Percentiles rank a stretch among this genome's conserved stretches.
These are phyloP conservation scores for Mimachlamys varia DNA, from an alignment of 2,888 invertebrate genomes.

Conservation along the genomic window DNA sequence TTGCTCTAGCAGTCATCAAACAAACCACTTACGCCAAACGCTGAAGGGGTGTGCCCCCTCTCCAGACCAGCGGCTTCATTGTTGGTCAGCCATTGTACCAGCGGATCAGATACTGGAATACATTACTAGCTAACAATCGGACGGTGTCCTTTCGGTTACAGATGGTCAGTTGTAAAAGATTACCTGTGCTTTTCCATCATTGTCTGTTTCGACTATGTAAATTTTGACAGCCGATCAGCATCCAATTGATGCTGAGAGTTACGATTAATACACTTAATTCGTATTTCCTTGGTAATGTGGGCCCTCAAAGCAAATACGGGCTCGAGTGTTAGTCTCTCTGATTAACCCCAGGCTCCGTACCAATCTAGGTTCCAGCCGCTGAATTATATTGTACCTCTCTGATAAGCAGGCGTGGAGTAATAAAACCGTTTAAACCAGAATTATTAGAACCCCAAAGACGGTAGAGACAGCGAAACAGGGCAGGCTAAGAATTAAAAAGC, in stretches of 20 bases:
- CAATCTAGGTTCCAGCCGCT: not conserved
- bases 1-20: not conserved
- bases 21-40: constrained; percentile 30
- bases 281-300: constrained; percentile 22
- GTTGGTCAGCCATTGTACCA: not conserved
- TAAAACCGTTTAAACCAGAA: not conserved
- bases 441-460: not conserved
- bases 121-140: not conserved
- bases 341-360: not conserved
- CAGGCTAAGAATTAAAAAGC: no score
- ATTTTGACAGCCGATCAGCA: constrained; percentile 11
- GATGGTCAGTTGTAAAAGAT: constrained; percentile 31
- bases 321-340: not conserved
- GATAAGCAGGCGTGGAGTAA: not conserved
- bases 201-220: constrained; percentile 27
- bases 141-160: not conserved
- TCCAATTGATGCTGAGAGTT: not conserved
- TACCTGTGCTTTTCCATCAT: not conserved
- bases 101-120: not conserved
- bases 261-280: constrained; percentile 28
- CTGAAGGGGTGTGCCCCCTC: constrained; percentile 5
- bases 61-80: not conserved
- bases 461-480: not conserved
- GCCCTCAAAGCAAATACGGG: constrained; percentile 12
- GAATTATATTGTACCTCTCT: not conserved